A percentile compares a stretch with the other conserved stretches of the same genome.
phyloP scores from a whole-genome alignment of 2,888 invertebrate genomes.

The Andrena minutula region DNA sequence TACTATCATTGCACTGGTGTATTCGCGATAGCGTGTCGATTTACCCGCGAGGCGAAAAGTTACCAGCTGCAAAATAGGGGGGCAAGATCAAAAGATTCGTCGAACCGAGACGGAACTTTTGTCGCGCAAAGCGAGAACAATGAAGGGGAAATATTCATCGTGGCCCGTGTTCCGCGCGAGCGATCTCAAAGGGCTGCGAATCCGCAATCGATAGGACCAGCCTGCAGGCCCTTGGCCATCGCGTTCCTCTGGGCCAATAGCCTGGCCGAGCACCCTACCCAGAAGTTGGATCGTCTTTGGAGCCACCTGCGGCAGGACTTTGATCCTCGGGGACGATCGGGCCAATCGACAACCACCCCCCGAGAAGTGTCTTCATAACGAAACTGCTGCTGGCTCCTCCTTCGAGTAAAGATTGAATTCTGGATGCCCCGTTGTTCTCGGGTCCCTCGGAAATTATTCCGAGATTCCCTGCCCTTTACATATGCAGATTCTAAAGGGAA shows the following conservation, averaged over 20 bases:
- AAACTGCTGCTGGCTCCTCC: slow-evolving; percentile 12
- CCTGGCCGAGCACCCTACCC: slow-evolving; percentile 19
- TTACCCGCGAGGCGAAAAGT: not conserved
- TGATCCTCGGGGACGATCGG: slow-evolving; percentile 33
- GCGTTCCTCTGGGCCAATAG: slow-evolving; percentile 37
- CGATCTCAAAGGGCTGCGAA: slow-evolving; percentile 35
- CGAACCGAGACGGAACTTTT: slow-evolving; percentile 14
- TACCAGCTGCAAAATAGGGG: not conserved
- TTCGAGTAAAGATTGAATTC: too few relatives aligned
- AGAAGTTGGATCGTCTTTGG: slow-evolving; percentile 29
- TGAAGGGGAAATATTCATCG: slow-evolving; percentile 52
- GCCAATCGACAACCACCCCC: slow-evolving; percentile 21
- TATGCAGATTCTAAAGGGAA: not conserved
- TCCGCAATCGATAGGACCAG: slow-evolving; percentile 40
- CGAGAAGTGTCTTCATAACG: slow-evolving; percentile 23
- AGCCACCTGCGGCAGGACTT: slow-evolving; percentile 39
- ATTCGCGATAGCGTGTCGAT: too few relatives aligned
- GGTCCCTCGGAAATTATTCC: too few relatives aligned
- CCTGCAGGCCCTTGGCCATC: slow-evolving; percentile 25
- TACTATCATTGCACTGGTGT: too few relatives aligned
- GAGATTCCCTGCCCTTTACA: too few relatives aligned
- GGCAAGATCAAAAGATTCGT: not conserved
- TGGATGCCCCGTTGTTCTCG: too few relatives aligned
- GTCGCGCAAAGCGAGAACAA: slow-evolving; percentile 25
- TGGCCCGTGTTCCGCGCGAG: slow-evolving; percentile 12